Evolutionary conservation across 2,797 vertebrate species (phyloP).

Genomic region (Pogonophryne albipinna): DNA sequence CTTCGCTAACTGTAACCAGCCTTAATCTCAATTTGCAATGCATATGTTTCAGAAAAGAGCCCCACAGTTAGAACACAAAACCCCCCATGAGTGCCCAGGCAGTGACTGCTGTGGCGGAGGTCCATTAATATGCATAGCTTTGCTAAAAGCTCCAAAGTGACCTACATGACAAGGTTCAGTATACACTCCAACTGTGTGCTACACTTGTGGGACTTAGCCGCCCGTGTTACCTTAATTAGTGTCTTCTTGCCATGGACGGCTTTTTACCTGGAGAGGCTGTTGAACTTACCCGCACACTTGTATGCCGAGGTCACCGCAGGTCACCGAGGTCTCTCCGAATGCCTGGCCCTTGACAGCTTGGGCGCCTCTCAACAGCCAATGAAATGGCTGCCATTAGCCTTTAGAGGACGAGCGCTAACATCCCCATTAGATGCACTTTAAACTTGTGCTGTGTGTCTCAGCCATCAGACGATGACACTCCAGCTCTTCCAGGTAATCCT

Average conservation of each 20-base stretch:
- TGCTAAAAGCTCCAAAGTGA: slow-evolving; percentile 83
- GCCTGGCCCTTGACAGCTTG: slow-evolving; percentile 68
- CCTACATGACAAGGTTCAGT: slow-evolving; percentile 86
- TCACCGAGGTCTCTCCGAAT: slow-evolving; percentile 58
- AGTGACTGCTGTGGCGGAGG: slow-evolving; percentile 52
- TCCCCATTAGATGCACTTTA: slow-evolving; percentile 75
- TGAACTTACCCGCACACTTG: slow-evolving; percentile 71
- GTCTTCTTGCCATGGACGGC: slow-evolving; percentile 63
- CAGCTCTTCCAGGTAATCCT: slow-evolving; percentile 68
- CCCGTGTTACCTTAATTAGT: slow-evolving; percentile 79
- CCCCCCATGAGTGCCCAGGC: slow-evolving; percentile 62
- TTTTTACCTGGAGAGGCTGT: slow-evolving; percentile 77
- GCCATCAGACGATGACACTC: slow-evolving; percentile 57
- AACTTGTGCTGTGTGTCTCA: slow-evolving; percentile 60
- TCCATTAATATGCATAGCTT: slow-evolving; percentile 85
- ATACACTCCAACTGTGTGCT: slow-evolving; percentile 81
- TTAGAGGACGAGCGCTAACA: slow-evolving; percentile 63
- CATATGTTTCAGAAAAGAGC: slow-evolving; percentile 84
- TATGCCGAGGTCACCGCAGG: slow-evolving; percentile 63
- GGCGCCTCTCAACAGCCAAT: slow-evolving; percentile 65
- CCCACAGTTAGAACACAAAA: slow-evolving; percentile 73
- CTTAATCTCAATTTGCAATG: slow-evolving; percentile 83
- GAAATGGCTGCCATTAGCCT: slow-evolving; percentile 76
- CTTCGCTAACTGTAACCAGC: slow-evolving; percentile 56
- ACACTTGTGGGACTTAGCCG: slow-evolving; percentile 74